These are phyloP conservation scores for Melipona beecheii DNA, from an alignment of 2,888 invertebrate species.

Conservation along the genomic window DNA sequence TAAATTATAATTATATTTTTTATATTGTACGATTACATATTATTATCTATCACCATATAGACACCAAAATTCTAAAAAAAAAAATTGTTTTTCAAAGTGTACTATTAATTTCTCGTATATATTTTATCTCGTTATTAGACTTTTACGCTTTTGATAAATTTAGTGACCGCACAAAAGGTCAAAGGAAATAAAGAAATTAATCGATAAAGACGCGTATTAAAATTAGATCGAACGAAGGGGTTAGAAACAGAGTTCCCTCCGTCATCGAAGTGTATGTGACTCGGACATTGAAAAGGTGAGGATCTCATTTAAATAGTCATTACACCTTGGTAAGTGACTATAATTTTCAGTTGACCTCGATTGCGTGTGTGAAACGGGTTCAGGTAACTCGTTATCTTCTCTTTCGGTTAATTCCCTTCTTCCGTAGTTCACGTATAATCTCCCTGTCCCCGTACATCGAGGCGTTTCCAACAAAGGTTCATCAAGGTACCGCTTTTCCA, in stretches of 20 bases:
- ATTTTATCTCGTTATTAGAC: no score
- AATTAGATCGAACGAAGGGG: not conserved
- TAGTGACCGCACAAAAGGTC: no score
- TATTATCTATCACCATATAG: no score
- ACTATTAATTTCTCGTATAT: no score
- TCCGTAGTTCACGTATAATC: slow-evolving; percentile 15
- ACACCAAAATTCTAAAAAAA: no score
- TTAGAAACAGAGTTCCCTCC: no score
- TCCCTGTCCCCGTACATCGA: not conserved
- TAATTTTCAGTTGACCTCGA: slow-evolving; percentile 29
- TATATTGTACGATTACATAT: no score
- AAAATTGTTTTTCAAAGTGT: no score
- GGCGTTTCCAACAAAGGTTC: slow-evolving; percentile 1
- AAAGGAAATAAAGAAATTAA: no score
- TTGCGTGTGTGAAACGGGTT: slow-evolving; percentile 39
- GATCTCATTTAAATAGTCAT: slow-evolving; percentile 1
- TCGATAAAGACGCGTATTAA: no score
- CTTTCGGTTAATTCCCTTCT: slow-evolving; percentile 33
- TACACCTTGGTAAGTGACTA: slow-evolving; percentile 26
- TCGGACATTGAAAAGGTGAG: not conserved
- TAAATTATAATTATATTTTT: no score
- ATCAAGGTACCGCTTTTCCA: slow-evolving; percentile 20
- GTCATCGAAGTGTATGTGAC: not conserved
- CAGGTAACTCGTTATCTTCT: slow-evolving; percentile 50
- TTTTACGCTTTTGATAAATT: no score